Conservation (phyloP, 1,140 invertebrate species). For the Paraescarpia echinospica region DNA sequence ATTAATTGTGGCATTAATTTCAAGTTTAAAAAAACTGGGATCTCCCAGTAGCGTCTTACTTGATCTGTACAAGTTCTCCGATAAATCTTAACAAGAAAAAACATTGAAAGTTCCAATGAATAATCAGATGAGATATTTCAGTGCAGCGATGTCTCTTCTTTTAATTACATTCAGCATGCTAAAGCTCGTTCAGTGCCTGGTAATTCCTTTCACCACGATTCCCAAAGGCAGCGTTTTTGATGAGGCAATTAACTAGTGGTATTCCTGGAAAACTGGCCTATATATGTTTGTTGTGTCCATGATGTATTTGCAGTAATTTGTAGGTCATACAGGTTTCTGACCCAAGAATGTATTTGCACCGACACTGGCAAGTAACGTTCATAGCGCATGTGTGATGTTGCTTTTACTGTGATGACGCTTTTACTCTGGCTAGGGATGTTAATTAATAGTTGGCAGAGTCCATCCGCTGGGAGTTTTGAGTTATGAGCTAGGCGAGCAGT, state of each 20-base stretch:
- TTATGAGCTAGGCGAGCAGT: background rate
- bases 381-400: background rate
- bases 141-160: background rate
- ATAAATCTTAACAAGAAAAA: background rate
- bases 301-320: background rate
- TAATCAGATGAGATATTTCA: background rate
- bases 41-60: background rate
- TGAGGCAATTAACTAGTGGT: background rate
- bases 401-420: background rate
- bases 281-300: background rate
- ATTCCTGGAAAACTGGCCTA: background rate
- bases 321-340: background rate
- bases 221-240: background rate
- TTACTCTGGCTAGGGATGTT: background rate
- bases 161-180: background rate
- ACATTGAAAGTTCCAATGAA: background rate
- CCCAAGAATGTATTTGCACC: background rate
- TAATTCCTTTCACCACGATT: background rate
- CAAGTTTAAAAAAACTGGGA: background rate
- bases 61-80: background rate
- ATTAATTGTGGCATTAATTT: background rate
- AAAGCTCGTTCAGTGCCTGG: background rate
- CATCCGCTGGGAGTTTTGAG: background rate
- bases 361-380: background rate
- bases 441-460: background rate